Evolutionary conservation across 2,113 vertebrate species (phyloP).

Genomic region (Gulo gulo): DNA sequence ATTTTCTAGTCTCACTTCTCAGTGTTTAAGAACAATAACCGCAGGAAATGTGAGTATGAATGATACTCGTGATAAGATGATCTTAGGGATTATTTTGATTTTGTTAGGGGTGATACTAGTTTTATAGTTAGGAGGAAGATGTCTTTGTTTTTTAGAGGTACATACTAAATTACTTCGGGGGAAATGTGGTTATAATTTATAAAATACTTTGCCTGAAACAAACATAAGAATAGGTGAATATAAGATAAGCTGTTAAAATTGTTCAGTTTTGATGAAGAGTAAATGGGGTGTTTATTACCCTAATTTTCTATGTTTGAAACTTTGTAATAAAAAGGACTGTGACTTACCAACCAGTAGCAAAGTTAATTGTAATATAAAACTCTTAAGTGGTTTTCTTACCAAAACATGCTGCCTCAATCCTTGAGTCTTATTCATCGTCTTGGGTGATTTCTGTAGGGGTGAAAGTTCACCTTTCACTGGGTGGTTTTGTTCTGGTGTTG

Average conservation of each 20-base stretch:
- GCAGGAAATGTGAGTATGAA: background rate
- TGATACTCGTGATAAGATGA: background rate
- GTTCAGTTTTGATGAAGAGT: background rate
- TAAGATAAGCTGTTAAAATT: background rate
- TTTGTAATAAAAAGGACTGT: background rate
- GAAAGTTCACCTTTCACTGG: background rate
- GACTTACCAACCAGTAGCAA: background rate
- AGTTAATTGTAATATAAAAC: background rate
- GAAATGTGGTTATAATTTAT: background rate
- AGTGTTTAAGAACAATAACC: background rate
- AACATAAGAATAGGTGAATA: background rate
- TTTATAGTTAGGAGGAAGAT: background rate
- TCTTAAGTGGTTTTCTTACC: background rate
- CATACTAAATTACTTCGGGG: background rate
- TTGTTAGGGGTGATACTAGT: background rate
- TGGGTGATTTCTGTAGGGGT: background rate
- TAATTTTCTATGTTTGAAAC: background rate
- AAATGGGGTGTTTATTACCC: background rate
- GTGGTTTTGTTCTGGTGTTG: background rate
- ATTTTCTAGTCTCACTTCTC: background rate
- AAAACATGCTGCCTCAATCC: background rate
- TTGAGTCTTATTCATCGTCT: background rate
- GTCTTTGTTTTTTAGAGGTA: background rate
- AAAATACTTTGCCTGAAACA: background rate
- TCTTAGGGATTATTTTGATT: background rate